These are phyloP conservation scores for Hecatera dysodea DNA, from an alignment of 2,888 invertebrate species.

Conservation along the genomic window DNA sequence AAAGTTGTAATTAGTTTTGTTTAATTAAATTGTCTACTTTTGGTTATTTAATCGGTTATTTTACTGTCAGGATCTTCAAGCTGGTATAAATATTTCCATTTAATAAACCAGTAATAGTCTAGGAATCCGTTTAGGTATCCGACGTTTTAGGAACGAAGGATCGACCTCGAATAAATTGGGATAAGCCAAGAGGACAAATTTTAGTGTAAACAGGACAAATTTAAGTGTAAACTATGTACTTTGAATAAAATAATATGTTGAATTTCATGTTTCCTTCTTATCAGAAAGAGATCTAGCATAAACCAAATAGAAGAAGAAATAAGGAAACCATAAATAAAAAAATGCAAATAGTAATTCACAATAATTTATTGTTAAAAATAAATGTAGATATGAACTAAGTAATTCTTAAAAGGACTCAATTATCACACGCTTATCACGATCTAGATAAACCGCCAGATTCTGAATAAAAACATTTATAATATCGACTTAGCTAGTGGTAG, in stretches of 20 bases:
- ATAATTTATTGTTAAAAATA: conserved; percentile 8
- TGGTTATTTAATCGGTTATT: too few relatives aligned
- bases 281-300: too few relatives aligned
- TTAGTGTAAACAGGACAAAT: not conserved
- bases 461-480: not conserved
- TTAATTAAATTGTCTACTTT: too few relatives aligned
- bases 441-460: not conserved
- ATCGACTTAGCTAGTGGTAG: not conserved
- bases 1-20: too few relatives aligned
- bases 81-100: too few relatives aligned
- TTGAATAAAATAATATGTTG: not conserved
- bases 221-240: not conserved
- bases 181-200: not conserved
- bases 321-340: not conserved
- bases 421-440: not conserved
- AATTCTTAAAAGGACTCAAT: not conserved
- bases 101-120: too few relatives aligned
- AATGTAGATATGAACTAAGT: not conserved
- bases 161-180: not conserved
- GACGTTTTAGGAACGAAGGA: too few relatives aligned
- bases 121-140: too few relatives aligned
- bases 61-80: too few relatives aligned
- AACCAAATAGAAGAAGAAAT: not conserved
- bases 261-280: not conserved
- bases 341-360: not conserved